phyloP scores from a whole-genome alignment of 2,888 invertebrate species.

The Cyclophora albipunctata region DNA sequence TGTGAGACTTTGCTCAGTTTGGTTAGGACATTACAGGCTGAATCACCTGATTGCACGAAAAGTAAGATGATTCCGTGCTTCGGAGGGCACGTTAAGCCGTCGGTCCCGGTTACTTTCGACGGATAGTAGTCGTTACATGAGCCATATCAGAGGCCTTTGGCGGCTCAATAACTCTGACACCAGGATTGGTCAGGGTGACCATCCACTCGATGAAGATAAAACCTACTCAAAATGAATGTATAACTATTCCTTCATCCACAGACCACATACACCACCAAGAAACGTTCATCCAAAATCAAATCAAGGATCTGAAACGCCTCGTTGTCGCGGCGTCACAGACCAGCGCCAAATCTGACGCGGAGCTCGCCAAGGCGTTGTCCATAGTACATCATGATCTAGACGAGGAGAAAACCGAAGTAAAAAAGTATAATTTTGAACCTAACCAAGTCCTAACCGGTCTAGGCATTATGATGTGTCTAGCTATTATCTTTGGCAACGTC shows the following conservation, averaged over 20 bases:
- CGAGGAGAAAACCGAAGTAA: constrained; percentile 41
- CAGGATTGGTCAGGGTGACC: no score
- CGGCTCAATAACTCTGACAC: no score
- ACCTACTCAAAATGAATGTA: no score
- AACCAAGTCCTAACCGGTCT: constrained; percentile 55
- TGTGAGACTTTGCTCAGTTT: no score
- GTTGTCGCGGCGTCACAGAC: constrained; percentile 49
- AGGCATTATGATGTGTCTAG: constrained; percentile 49
- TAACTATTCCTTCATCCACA: constrained; percentile 17
- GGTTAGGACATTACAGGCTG: no score
- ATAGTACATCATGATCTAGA: constrained; percentile 60
- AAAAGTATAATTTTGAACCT: constrained; percentile 30
- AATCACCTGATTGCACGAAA: no score
- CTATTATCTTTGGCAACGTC: constrained; percentile 52
- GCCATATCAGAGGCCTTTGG: no score
- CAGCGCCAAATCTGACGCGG: constrained; percentile 58
- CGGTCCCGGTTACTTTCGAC: no score
- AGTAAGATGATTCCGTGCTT: no score
- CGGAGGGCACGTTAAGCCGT: no score
- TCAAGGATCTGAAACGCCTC: constrained; percentile 50
- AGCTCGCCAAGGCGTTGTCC: constrained; percentile 51
- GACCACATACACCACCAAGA: constrained; percentile 61
- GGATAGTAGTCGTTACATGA: no score
- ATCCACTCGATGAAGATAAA: no score
- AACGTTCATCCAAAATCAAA: constrained; percentile 43